Conservation (phyloP, 2,888 invertebrate species). For the Serrognathus titanus region DNA sequence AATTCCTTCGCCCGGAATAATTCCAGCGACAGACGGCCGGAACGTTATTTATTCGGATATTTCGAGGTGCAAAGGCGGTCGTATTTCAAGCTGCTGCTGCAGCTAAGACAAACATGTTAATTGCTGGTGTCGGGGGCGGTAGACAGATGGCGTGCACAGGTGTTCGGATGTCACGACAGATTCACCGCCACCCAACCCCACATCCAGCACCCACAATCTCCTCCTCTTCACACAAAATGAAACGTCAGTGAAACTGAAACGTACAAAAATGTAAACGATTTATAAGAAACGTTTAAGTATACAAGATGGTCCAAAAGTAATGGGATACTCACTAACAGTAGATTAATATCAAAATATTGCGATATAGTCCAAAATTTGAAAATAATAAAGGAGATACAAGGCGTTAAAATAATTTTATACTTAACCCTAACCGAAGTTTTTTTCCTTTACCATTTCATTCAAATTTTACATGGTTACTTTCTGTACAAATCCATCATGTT, state of each 20-base stretch:
- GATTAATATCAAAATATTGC: too few species aligned
- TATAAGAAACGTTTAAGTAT: too few species aligned
- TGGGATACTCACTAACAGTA: too few species aligned
- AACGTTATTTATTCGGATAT: slow-evolving; percentile 5
- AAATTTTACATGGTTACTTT: too few species aligned
- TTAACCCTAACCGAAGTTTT: too few species aligned
- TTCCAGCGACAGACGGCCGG: neutral
- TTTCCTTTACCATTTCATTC: too few species aligned
- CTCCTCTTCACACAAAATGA: neutral
- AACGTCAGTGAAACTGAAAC: neutral
- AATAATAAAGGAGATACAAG: too few species aligned
- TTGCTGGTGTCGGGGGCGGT: slow-evolving; percentile 41
- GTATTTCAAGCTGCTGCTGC: slow-evolving; percentile 23
- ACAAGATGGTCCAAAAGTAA: too few species aligned
- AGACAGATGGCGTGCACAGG: slow-evolving; percentile 43
- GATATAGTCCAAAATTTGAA: too few species aligned
- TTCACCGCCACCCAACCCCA: slow-evolving; percentile 1
- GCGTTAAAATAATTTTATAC: too few species aligned
- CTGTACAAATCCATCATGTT: too few species aligned
- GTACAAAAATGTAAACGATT: too few species aligned
- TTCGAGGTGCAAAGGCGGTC: slow-evolving; percentile 24
- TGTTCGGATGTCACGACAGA: slow-evolving; percentile 33
- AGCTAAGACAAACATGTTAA: slow-evolving; percentile 40
- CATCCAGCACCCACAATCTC: neutral
- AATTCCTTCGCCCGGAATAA: slow-evolving; percentile 7